Conservation (phyloP, 1,140 invertebrate species). For the Bombus pascuorum region DNA sequence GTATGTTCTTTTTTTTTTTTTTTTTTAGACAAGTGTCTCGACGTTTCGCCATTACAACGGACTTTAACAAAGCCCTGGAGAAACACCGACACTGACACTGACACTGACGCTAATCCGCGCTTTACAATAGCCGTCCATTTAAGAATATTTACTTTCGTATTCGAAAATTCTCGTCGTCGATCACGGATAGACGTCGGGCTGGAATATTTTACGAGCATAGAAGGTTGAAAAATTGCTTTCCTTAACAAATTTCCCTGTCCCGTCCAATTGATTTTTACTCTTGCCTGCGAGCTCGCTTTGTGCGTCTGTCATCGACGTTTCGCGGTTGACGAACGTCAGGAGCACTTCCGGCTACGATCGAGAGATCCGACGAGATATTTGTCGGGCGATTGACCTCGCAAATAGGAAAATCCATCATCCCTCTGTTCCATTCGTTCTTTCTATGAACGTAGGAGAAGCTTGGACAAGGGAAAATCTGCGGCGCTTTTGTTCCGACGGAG, state of each 20-base stretch:
- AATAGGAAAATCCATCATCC: slow-evolving; percentile 27
- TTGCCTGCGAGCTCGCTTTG: not conserved
- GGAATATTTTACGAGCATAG: too few relatives aligned
- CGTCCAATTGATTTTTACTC: slow-evolving; percentile 17
- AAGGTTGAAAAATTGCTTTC: too few relatives aligned
- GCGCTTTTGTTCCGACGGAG: not conserved
- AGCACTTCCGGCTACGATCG: slow-evolving; percentile 28
- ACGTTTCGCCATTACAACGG: not conserved
- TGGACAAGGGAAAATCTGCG: not conserved
- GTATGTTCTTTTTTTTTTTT: not conserved
- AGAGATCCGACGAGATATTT: slow-evolving; percentile 10
- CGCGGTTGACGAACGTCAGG: slow-evolving; percentile 40
- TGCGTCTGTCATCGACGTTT: slow-evolving; percentile 20
- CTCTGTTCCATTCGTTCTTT: not conserved
- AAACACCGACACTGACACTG: too few relatives aligned
- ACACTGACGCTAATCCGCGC: too few relatives aligned
- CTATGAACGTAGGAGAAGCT: too few relatives aligned
- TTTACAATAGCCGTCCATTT: not conserved
- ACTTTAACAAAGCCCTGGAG: not conserved
- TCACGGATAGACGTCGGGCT: not conserved
- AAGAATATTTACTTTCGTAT: not conserved
- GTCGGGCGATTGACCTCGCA: slow-evolving; percentile 4
- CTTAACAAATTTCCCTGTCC: too few relatives aligned
- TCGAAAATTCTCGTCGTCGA: not conserved
- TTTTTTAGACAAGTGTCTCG: not conserved